Conservation (phyloP, 2,113 vertebrate species). For the Hemiscyllium ocellatum region DNA sequence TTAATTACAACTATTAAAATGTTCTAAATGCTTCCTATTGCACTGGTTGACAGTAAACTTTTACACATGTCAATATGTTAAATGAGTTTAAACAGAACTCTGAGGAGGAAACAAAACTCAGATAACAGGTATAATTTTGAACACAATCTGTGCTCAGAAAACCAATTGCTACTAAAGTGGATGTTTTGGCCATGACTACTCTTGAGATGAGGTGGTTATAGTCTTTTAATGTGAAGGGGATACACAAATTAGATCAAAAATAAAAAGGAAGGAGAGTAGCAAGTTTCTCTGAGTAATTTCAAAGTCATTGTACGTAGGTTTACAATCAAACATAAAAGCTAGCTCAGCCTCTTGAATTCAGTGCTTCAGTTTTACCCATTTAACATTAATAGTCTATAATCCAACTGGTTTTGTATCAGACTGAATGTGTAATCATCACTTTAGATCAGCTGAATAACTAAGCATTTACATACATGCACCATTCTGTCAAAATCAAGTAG, state of each 20-base stretch:
- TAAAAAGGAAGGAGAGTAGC: neutral
- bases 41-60: too few species aligned
- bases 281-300: neutral
- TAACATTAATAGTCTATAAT: neutral
- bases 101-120: too few species aligned
- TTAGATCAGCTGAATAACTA: neutral
- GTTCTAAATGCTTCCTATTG: too few species aligned
- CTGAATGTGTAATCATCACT: neutral
- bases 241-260: neutral
- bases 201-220: neutral
- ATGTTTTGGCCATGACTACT: neutral
- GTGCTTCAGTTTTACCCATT: neutral
- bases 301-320: neutral
- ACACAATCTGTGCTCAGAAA: neutral
- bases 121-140: neutral
- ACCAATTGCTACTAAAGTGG: neutral
- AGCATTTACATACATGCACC: neutral
- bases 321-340: neutral
- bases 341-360: neutral
- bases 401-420: neutral
- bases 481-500: neutral
- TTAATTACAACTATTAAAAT: too few species aligned
- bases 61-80: too few species aligned
- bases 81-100: too few species aligned
- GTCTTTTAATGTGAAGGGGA: neutral